These are phyloP conservation scores for Apeira syringaria DNA, from an alignment of 2,888 invertebrate species.

Conservation along the genomic window DNA sequence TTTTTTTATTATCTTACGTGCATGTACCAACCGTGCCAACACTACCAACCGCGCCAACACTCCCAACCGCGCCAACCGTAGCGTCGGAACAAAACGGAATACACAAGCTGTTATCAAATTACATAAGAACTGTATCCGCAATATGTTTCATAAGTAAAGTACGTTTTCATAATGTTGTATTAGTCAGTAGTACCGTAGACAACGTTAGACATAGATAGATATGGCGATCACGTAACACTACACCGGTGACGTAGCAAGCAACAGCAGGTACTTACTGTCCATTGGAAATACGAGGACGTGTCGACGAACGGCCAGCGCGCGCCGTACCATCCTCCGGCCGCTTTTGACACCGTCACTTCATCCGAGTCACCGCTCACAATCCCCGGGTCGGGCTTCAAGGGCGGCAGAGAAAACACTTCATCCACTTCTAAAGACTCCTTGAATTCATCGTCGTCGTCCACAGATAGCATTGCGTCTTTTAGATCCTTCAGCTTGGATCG, in stretches of 20 bases:
- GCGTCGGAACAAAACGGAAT: constrained; percentile 18
- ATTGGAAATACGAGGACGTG: constrained; percentile 86
- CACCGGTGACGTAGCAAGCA: too few species aligned
- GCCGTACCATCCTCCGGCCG: constrained; percentile 83
- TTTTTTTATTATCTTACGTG: background rate
- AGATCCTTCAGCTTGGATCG: constrained; percentile 62
- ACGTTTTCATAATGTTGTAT: constrained; percentile 41
- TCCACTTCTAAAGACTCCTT: constrained; percentile 75
- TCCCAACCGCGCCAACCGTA: background rate
- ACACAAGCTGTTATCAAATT: constrained; percentile 29
- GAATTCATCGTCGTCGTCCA: constrained; percentile 75
- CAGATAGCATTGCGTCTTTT: constrained; percentile 70
- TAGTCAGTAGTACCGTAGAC: constrained; percentile 40
- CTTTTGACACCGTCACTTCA: constrained; percentile 71
- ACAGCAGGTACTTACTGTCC: constrained; percentile 86
- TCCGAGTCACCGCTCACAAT: constrained; percentile 56
- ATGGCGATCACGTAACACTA: constrained; percentile 40
- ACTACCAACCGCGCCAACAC: too few species aligned
- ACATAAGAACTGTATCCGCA: constrained; percentile 39
- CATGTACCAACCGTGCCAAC: background rate
- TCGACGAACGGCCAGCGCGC: constrained; percentile 86
- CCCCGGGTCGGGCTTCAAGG: constrained; percentile 61
- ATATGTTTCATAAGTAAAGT: constrained; percentile 40
- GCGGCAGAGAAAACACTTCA: constrained; percentile 73
- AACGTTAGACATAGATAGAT: constrained; percentile 32